A percentile compares a stretch with the other conserved stretches of the same genome.
phyloP scores from a whole-genome alignment of 2,888 invertebrate species.

The Drosophila percnosoma region DNA sequence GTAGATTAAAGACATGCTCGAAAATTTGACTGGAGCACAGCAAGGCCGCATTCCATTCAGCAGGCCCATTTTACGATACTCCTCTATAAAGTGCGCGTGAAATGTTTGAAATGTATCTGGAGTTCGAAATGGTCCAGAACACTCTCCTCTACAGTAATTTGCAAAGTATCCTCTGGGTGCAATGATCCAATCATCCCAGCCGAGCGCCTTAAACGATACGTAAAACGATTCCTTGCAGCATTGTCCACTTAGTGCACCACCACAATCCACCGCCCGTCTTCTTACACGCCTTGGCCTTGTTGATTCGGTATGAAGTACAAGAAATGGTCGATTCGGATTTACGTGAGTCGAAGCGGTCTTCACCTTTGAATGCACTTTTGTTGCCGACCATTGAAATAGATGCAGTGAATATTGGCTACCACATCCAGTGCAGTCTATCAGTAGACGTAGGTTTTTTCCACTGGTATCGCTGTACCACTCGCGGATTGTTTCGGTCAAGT shows the following conservation, averaged over 20 bases:
- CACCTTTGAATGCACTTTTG: conserved; percentile 14
- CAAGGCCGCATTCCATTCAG: conserved; percentile 94
- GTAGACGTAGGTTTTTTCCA: conserved; percentile 88
- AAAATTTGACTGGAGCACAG: conserved; percentile 96
- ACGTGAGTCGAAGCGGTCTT: conserved; percentile 58
- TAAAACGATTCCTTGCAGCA: conserved; percentile 96
- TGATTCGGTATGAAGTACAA: conserved; percentile 92
- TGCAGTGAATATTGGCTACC: conserved; percentile 90
- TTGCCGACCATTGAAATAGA: conserved; percentile 83
- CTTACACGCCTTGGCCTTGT: conserved; percentile 89
- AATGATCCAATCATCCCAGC: conserved; percentile 98
- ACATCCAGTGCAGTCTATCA: conserved; percentile 94
- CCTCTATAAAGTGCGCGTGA: conserved; percentile 96
- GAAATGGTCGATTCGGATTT: conserved; percentile 91
- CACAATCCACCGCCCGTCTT: conserved; percentile 93
- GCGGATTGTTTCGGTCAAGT: conserved; percentile 91
- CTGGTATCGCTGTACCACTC: conserved; percentile 87
- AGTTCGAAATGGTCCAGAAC: conserved; percentile 90
- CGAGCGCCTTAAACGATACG: conserved; percentile 95
- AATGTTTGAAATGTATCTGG: conserved; percentile 94
- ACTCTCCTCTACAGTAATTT: conserved; percentile 96
- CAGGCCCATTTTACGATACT: conserved; percentile 91
- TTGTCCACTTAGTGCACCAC: conserved; percentile 87
- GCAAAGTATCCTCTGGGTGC: conserved; percentile 96
- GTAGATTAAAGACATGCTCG: conserved; percentile 96